phyloP scores from a whole-genome alignment of 2,797 vertebrate species.

The Heliangelus exortis region DNA sequence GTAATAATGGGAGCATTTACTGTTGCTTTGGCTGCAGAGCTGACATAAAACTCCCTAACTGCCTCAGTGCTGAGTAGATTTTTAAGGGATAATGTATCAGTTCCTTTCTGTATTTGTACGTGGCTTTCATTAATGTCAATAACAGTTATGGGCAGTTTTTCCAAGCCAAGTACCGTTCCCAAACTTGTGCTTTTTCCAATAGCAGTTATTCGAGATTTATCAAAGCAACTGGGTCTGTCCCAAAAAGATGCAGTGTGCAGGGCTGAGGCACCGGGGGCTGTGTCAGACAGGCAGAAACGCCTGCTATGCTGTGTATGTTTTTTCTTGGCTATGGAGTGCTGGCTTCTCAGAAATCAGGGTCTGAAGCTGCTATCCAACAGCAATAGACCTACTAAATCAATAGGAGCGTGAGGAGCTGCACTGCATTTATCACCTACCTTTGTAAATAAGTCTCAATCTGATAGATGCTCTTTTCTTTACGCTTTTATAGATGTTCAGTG shows the following conservation, averaged over 20 bases:
- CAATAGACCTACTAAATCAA: neutral
- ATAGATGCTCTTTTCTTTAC: constrained; percentile 11
- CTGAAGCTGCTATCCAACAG: neutral
- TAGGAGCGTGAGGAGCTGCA: neutral
- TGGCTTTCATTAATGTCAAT: constrained; percentile 53
- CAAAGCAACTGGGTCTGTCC: neutral
- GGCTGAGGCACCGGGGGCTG: neutral
- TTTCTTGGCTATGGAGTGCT: neutral
- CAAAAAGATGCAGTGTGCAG: accelerated
- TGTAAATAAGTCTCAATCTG: constrained; percentile 35
- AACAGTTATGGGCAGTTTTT: neutral
- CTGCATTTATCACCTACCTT: constrained; percentile 13
- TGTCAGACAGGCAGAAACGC: neutral
- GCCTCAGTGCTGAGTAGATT: constrained; percentile 20
- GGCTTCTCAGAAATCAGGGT: neutral
- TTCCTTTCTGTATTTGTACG: constrained; percentile 19
- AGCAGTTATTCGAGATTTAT: neutral
- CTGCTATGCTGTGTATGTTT: accelerated
- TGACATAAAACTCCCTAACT: constrained; percentile 65
- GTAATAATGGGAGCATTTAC: constrained; percentile 61
- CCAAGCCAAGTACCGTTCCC: neutral
- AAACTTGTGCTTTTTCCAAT: neutral
- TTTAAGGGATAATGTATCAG: constrained; percentile 58
- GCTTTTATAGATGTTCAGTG: neutral
- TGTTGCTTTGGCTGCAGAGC: constrained; percentile 59